Conservation (phyloP, 2,888 invertebrate species). For the Epinotia ramella region DNA sequence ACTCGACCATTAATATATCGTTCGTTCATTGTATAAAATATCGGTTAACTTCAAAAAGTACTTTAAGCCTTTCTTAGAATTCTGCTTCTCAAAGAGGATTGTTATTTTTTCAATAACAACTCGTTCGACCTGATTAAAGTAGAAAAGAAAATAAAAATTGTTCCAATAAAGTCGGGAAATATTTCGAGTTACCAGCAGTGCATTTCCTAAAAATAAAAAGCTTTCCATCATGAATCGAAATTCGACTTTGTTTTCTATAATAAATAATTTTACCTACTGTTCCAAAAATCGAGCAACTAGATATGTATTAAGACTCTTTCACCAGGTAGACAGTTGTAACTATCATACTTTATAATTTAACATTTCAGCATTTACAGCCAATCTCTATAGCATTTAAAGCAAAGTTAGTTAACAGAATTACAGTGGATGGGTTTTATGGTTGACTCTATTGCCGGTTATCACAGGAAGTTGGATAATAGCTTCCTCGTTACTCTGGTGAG, state of each 20-base stretch:
- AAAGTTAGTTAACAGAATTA: background rate
- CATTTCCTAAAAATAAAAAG: background rate
- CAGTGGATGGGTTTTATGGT: background rate
- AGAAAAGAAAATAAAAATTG: background rate
- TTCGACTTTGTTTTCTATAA: no score
- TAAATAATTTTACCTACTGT: no score
- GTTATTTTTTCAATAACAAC: conserved; percentile 2
- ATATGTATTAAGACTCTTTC: background rate
- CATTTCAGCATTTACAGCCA: background rate
- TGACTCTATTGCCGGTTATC: conserved; percentile 6
- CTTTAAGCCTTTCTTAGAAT: conserved; percentile 8
- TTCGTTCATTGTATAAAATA: conserved; percentile 16
- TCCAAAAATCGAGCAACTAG: no score
- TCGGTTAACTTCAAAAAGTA: background rate
- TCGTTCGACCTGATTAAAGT: background rate
- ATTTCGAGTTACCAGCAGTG: background rate
- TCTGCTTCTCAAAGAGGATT: conserved; percentile 1
- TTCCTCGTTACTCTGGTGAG: background rate
- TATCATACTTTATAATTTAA: background rate
- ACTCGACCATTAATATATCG: conserved; percentile 1
- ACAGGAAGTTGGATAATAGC: conserved; percentile 26
- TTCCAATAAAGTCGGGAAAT: background rate
- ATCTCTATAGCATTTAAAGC: background rate
- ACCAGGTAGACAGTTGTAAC: background rate
- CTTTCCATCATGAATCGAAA: background rate